Evolutionary conservation across 2,888 invertebrate species (phyloP), one percentile per base, ranked within the genome.

Genomic region (Aethes cnicana): DNA sequence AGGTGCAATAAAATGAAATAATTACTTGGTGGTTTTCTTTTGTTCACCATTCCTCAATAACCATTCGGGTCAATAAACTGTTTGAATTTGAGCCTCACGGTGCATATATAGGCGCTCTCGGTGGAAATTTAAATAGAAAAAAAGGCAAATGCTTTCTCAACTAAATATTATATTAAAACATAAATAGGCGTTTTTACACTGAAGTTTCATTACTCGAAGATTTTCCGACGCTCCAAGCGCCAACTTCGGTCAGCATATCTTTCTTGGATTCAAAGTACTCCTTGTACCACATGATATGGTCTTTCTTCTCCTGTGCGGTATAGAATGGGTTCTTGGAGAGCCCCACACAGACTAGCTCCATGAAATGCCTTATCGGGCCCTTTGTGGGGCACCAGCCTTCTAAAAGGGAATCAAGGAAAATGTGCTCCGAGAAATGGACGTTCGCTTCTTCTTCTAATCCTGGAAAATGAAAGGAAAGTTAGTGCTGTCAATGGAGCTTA

Each of bases 261-360:
- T 93, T 92, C 73, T 97, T 98, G 0, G 93, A 92, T 55, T 92
- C 92, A 74, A 99, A 98, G 74, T 97, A 99, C 46, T 97, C 92
- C 57, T 92, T 94, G 75, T 95, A 99, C 98, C 98, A 99, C 55
- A 93, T 81, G 33, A 99, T 95, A 69, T 98, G 97, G 7, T 95
- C 96, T 57, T 91, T 92, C 76, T 99, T 99, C 66, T 98, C 96
- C 58, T 94, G 81, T 0, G 95, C 96, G 0, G 95, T 95, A 66
- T 98, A 91, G 80, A 96, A 97, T 0, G 97, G 94, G 87, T 99
- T 99, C 81, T 98, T 98, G 0, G 98, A 97, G 0, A 99, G 90
- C 3, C 98, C 99, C 0, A 95, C 93, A 63, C 96, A 95, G 0
- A 99, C 98, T 4, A 99, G 90, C 71, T 99, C 98, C 99, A 99